Evolutionary conservation across 2,888 invertebrate genomes (phyloP).

Genomic region (Adineta ricciae): DNA sequence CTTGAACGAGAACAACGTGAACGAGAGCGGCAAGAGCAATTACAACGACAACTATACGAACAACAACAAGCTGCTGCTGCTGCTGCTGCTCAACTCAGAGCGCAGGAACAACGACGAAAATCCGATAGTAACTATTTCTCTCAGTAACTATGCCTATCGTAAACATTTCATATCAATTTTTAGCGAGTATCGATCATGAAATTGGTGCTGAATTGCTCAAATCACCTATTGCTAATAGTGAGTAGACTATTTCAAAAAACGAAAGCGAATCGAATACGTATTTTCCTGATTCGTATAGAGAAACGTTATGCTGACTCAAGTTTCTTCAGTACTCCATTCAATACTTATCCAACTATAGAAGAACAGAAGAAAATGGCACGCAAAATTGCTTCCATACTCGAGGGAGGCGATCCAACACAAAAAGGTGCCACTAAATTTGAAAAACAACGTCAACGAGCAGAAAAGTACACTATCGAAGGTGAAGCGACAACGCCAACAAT

Average conservation of each 20-base stretch:
- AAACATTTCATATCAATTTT: background rate
- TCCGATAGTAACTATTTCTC: background rate
- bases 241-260: background rate
- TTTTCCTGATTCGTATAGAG: slow-evolving; percentile 37
- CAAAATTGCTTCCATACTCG: slow-evolving; percentile 78
- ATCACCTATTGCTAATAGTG: slow-evolving; percentile 3
- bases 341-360: slow-evolving; percentile 77
- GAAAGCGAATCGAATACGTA: background rate
- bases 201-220: background rate
- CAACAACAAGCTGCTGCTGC: background rate
- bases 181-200: background rate
- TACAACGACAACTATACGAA: background rate
- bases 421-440: slow-evolving; percentile 89
- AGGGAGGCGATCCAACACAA: slow-evolving; percentile 58
- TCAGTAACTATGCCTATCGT: background rate
- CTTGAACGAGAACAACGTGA: background rate
- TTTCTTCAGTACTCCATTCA: slow-evolving; percentile 47
- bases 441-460: slow-evolving; percentile 80
- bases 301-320: slow-evolving; percentile 49
- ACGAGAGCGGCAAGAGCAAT: background rate
- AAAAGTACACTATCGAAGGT: slow-evolving; percentile 81
- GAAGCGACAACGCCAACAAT: background rate
- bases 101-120: background rate
- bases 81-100: background rate
- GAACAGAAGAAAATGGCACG: slow-evolving; percentile 88